phyloP scores from a whole-genome alignment of 2,888 invertebrate species.

The Peribatodes rhomboidaria region DNA sequence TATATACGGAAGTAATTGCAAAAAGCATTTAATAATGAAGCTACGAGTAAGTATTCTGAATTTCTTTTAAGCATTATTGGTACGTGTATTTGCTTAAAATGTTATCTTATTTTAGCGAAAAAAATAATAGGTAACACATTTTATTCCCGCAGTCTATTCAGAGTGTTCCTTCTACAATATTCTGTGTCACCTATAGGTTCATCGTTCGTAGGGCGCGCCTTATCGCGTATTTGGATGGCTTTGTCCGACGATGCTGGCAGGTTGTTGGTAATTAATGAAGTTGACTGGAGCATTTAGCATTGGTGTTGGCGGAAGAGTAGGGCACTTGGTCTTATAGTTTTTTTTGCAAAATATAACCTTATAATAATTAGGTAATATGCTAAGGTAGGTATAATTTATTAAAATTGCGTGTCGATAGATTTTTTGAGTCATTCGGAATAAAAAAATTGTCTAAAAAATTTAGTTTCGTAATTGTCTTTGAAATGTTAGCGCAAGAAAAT shows the following conservation, averaged over 20 bases:
- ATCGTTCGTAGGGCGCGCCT: conserved; percentile 70
- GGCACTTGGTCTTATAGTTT: conserved; percentile 60
- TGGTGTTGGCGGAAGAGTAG: background rate
- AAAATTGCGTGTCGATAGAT: no score
- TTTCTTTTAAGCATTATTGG: no score
- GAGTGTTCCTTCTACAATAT: background rate
- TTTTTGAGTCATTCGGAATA: no score
- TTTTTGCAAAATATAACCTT: background rate
- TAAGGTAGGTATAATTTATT: no score
- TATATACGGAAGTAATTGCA: no score
- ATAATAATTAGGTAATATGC: background rate
- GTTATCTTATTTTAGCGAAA: no score
- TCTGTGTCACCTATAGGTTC: conserved; percentile 36
- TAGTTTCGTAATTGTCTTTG: background rate
- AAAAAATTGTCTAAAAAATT: background rate
- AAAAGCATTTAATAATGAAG: no score
- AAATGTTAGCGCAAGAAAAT: no score
- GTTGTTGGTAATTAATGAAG: conserved; percentile 70
- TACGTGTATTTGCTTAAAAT: no score
- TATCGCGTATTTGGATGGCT: conserved; percentile 71
- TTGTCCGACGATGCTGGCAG: conserved; percentile 62
- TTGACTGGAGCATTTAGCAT: conserved; percentile 34
- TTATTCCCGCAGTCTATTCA: no score
- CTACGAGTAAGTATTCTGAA: no score
- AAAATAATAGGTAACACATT: no score